phyloP scores from a whole-genome alignment of 2,888 invertebrate genomes.

The Ferrisia virgata region DNA sequence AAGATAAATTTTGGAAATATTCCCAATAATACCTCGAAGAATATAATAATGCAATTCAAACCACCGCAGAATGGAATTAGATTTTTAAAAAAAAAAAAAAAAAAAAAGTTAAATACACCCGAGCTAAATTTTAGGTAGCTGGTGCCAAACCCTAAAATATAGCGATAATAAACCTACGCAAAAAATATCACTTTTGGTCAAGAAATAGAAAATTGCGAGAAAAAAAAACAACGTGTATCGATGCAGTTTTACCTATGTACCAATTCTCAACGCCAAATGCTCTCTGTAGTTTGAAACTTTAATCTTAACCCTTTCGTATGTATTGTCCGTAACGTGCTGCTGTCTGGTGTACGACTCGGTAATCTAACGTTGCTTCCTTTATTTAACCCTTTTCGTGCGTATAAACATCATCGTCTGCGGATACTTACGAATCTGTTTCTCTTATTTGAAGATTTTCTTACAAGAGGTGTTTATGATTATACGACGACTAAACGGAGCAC shows the following conservation, averaged over 20 bases:
- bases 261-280: neutral
- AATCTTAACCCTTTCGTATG: slow-evolving; percentile 35
- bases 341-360: neutral
- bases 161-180: neutral
- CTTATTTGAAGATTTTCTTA: neutral
- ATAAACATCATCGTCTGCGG: neutral
- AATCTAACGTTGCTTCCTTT: too few species aligned
- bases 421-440: too few species aligned
- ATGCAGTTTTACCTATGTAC: too few species aligned
- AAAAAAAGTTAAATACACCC: too few species aligned
- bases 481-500: neutral
- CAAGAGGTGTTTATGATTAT: too few species aligned
- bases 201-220: too few species aligned
- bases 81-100: too few species aligned
- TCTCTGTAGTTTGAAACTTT: neutral
- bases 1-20: neutral
- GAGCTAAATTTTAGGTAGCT: neutral
- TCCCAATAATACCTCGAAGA: neutral
- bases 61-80: too few species aligned
- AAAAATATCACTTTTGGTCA: neutral
- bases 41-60: neutral
- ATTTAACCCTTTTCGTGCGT: slow-evolving; percentile 31
- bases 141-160: neutral
- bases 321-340: slow-evolving; percentile 33
- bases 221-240: too few species aligned